Base-by-base conservation (phyloP, 2,888 invertebrate species). In the Tineola bisselliella region DNA sequence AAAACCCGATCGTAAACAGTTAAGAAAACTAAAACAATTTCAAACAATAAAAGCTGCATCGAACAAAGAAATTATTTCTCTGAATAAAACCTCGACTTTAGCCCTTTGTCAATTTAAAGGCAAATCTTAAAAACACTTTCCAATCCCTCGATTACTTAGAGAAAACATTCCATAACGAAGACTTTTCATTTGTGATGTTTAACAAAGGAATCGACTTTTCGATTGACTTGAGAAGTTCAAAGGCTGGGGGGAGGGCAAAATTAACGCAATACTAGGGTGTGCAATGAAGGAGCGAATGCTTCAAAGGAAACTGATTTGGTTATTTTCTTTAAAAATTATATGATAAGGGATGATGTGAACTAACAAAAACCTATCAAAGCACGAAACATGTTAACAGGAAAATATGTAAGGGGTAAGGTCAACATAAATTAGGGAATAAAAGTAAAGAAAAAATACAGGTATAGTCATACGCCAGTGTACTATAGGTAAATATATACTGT, bases 171-270 rank as follows among this genome's bases (percentile, higher is more conserved):
- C 69, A 72, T 73, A 76, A 76, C 69, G 73, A 73, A 75, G 82
- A 81, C 80, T 84, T 86, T 83, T 82, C 84, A 82, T 84, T 84
- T 82, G 75, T 76, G 75, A 81, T 84, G 83, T 84, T 84, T 84
- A 84, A 84, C 84, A 80, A 79, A 81, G 78, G 81, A 79, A 80
- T 83, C 81, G 82, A 79, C 81, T 84, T 86, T 78, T 79, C 84
- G 83, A 81, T 82, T 84, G 84, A 84, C 79, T 83, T 79, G 84
- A 82, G 79, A 76, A 73, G 79, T 78, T 86, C 86, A 86, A 86
- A 84, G 84, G 80, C 75, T 76, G 73, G 74, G n/a, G 83, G 81
- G 77, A 68, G 69, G 67, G 67, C 69, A 65, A 73, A 83, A 86
- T 84, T 84, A 86, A 81, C 79, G 79, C 78, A 74, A 73, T 73